These are phyloP conservation scores for Tinamus guttatus DNA, from an alignment of 2,113 vertebrate genomes.

Conservation along the genomic window DNA sequence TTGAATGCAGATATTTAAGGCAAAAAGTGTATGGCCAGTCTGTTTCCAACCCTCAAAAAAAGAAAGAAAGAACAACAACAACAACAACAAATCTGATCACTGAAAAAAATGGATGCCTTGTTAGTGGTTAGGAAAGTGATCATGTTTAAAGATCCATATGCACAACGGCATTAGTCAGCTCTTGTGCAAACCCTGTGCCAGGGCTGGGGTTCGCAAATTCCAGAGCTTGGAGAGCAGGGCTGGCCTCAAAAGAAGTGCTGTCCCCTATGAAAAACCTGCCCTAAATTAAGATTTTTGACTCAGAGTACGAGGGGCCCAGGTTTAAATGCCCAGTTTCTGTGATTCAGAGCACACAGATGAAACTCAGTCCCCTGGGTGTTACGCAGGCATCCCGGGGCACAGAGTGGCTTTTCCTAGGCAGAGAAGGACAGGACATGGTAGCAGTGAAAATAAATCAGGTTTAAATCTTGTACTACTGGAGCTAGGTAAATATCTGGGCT, in stretches of 20 bases:
- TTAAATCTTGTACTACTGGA: background rate
- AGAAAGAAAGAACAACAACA: background rate
- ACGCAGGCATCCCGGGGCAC: background rate
- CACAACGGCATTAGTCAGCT: background rate
- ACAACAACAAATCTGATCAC: background rate
- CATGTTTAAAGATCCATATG: background rate
- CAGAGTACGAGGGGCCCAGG: background rate
- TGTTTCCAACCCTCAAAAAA: background rate
- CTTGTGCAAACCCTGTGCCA: background rate
- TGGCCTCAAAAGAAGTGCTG: background rate
- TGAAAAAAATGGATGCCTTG: background rate
- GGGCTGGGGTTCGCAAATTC: background rate
- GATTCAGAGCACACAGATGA: background rate
- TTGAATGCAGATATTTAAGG: background rate
- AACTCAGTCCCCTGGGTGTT: background rate
- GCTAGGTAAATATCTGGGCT: background rate
- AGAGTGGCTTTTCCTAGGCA: background rate
- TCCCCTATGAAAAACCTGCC: background rate
- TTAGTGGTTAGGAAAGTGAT: background rate
- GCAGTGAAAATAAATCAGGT: background rate
- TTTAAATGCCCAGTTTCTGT: constrained; percentile 1
- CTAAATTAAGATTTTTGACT: background rate
- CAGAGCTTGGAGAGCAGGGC: background rate
- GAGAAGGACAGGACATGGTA: background rate
- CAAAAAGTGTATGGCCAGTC: background rate